Conservation (phyloP, 2,797 vertebrate genomes). For the Mormyrops attenuatus region DNA sequence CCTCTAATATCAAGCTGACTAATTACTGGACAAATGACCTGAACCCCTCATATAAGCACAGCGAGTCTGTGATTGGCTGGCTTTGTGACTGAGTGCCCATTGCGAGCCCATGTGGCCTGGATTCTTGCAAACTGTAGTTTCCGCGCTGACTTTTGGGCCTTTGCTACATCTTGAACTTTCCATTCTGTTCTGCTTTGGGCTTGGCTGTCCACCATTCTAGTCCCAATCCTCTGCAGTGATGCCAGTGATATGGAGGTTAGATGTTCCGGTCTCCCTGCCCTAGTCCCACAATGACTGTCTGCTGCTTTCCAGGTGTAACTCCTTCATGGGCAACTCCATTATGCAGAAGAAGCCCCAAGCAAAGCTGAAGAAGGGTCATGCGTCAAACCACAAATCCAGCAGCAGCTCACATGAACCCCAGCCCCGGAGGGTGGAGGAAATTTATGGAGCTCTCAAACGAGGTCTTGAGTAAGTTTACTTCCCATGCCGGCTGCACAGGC, state of each 20-base stretch:
- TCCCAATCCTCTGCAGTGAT: not conserved
- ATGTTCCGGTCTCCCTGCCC: not conserved
- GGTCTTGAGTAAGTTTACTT: slow-evolving; percentile 80
- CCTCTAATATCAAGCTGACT: not conserved
- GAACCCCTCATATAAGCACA: not conserved
- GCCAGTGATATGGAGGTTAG: not conserved
- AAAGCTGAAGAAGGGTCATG: slow-evolving; percentile 89
- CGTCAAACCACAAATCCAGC: slow-evolving; percentile 82
- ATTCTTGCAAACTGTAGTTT: not conserved
- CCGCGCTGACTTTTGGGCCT: not conserved
- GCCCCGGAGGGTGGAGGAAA: slow-evolving; percentile 85
- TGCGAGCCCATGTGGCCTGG: not conserved
- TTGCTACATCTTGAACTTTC: not conserved
- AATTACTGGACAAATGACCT: not conserved
- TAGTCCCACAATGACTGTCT: not conserved
- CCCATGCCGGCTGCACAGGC: not conserved
- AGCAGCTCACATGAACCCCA: slow-evolving; percentile 82
- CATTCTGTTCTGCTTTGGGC: not conserved
- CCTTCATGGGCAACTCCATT: slow-evolving; percentile 89
- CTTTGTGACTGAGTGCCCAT: not conserved
- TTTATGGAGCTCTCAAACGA: slow-evolving; percentile 81
- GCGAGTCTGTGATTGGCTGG: not conserved
- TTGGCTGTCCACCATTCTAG: not conserved
- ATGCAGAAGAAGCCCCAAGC: slow-evolving; percentile 88
- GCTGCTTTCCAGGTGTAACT: slow-evolving; percentile 77